Conservation (phyloP, 2,888 invertebrate genomes). For the Megastigmus dorsalis region DNA sequence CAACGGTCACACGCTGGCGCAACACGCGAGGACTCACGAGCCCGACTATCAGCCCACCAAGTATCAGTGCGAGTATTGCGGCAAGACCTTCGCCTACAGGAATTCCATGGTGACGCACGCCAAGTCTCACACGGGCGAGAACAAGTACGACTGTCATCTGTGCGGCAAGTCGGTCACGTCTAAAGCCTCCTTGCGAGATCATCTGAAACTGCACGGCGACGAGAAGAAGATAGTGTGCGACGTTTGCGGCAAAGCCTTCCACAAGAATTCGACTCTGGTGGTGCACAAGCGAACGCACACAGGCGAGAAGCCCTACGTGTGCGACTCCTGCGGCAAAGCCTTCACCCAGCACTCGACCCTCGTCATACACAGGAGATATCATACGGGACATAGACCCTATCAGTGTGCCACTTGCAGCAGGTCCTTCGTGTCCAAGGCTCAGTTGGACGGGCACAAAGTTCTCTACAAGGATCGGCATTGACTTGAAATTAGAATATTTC, state of each 20-base stretch:
- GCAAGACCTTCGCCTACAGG: slow-evolving; percentile 71
- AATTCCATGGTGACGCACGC: slow-evolving; percentile 70
- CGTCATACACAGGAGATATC: slow-evolving; percentile 74
- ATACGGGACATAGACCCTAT: slow-evolving; percentile 74
- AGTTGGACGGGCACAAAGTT: slow-evolving; percentile 70
- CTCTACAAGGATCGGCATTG: too few relatives aligned
- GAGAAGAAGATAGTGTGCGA: slow-evolving; percentile 73
- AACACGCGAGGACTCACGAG: slow-evolving; percentile 66
- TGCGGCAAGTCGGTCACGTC: slow-evolving; percentile 73
- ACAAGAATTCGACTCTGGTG: slow-evolving; percentile 72
- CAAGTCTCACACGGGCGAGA: slow-evolving; percentile 61
- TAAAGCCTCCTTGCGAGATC: slow-evolving; percentile 72
- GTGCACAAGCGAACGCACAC: slow-evolving; percentile 74
- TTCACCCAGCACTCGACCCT: slow-evolving; percentile 64
- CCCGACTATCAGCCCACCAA: slow-evolving; percentile 61
- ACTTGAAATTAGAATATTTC: too few relatives aligned
- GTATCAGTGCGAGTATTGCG: slow-evolving; percentile 71
- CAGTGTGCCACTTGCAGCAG: slow-evolving; percentile 70
- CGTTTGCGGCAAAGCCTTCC: slow-evolving; percentile 73
- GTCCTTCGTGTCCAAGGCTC: slow-evolving; percentile 72
- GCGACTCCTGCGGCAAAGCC: slow-evolving; percentile 74
- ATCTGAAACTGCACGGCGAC: slow-evolving; percentile 72
- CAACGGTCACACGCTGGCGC: slow-evolving; percentile 65
- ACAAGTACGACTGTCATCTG: slow-evolving; percentile 70
- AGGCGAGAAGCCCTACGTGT: slow-evolving; percentile 73